Base-by-base conservation (phyloP, 2,113 vertebrate species). In the Lepus europaeus region DNA sequence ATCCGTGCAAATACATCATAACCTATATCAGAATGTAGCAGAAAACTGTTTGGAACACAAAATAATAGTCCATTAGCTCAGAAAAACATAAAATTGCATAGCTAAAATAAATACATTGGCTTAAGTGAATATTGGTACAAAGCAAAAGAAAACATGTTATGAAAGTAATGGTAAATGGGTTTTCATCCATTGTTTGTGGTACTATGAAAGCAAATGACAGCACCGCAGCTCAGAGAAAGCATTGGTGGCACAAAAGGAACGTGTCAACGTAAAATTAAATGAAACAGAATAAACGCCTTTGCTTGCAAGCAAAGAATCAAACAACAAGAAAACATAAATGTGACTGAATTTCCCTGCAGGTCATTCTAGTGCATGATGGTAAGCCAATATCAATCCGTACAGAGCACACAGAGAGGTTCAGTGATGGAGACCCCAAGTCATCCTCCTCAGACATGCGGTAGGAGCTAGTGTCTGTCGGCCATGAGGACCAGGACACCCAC, bases 21-120 rank as follows among this genome's bases (percentile, higher is more conserved):
- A 69, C 83, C 31, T 73, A 13, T 56, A 83, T 88, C 19, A 45
- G 22, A 76, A 79, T 68, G 87, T n/a, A 73, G 74, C 74, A 70
- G 82, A 23, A 16, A 90, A 79, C 56, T 51, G 95, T 83, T 87
- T 39, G 56, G 78, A 91, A 92, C 93, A 61, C 49, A 83, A 95
- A 89, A 82, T 86, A 86, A 95, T 36, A 68, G 88, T n/a, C 89
- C 93, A 90, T 92, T 91, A 90, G 69, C 73, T 72, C 81, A 74
- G 78, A 31, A 77, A 89, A 81, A 72, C 31, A 8, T 61, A 64
- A 95, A 89, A 79, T 69, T 64, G 17, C 74, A 78, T 39, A 59
- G 81, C 69, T 88, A 68, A 77, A 89, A 83, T 64, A 73, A 87
- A 90, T 83, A n/a, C 36, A 90, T 68, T 81, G 64, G 82, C 56